Evolutionary conservation across 1,140 invertebrate species (phyloP), one percentile per base, ranked within the genome.

Genomic region (Pantala flavescens): DNA sequence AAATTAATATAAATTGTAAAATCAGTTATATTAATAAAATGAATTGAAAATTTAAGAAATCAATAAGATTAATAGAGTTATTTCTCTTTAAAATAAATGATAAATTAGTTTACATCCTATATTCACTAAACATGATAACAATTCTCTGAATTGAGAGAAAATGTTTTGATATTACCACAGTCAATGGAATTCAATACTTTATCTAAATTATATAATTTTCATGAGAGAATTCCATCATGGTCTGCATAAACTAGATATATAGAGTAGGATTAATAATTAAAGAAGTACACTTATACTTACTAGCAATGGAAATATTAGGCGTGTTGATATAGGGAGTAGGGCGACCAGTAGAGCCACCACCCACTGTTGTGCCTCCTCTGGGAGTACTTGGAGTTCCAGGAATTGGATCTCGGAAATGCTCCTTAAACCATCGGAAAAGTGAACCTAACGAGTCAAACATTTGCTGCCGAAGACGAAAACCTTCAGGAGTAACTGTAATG

Each of bases 361-460:
- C 49, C 49, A 63, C 49, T 7, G 49, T 63, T 63, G 49, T 63
- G 14, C 49, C 49, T 7, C 87, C 85, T 70, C 88, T 84, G 0
- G 90, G 90, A 23, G 92, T 91, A 80, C 75, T 87, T 0, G 93
- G 93, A 19, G 93, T 94, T 0, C 88, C 88, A 14, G 94, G 93
- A 72, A 94, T 88, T 0, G 95, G 92, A 80, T 98, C 95, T 72
- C 94, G 85, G 85, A 97, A 99, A 81, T 99, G 96, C 82, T 97
- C 94, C 81, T 99, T 99, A 82, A 99, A 99, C 96, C 97, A 99
- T 73, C 92, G 89, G 77, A 99, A 88, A 11, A 99, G 81, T 0
- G 90, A 88, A 74, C 89, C 90, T 0, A 99, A 84, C 0, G 91
- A 90, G 74, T 92, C 90, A 82, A 99, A 98, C 79, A 91, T 89